Percentiles rank a stretch among this genome's conserved stretches.
Evolutionary conservation across 1,140 invertebrate species (phyloP).

Genomic region (Venustaconcha ellipsiformis): DNA sequence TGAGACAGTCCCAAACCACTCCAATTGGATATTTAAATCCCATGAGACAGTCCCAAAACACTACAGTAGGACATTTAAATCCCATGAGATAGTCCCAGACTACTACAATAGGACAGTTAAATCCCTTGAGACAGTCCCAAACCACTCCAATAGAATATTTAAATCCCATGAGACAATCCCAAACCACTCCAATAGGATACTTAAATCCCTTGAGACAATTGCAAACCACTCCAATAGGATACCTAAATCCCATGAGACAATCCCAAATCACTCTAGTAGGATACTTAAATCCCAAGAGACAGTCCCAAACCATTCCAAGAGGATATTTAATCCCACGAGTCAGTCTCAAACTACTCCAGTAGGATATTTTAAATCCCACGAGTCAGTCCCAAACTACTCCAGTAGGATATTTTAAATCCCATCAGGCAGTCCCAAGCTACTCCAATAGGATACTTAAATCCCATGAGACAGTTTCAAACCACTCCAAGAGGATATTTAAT

Average conservation of each 20-base stretch:
- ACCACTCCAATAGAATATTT: not conserved
- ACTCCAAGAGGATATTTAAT: no score
- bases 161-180: not conserved
- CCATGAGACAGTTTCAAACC: no score
- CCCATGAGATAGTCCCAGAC: not conserved
- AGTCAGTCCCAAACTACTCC: no score
- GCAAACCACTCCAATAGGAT: not conserved
- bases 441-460: no score
- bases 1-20: not conserved
- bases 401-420: no score
- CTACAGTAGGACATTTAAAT: not conserved
- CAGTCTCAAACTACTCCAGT: no score
- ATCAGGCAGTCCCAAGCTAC: no score
- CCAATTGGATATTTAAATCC: not conserved
- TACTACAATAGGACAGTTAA: not conserved
- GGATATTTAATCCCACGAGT: no score
- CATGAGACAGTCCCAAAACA: not conserved
- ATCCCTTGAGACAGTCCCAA: not conserved
- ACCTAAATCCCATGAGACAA: not conserved
- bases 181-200: not conserved
- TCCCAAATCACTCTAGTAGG: not conserved
- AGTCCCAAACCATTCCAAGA: not conserved
- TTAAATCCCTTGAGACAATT: not conserved
- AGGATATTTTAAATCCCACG: no score
- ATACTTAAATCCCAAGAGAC: not conserved